Evolutionary conservation across 2,888 invertebrate genomes (phyloP).

Genomic region (Hemistola chrysoprasaria): DNA sequence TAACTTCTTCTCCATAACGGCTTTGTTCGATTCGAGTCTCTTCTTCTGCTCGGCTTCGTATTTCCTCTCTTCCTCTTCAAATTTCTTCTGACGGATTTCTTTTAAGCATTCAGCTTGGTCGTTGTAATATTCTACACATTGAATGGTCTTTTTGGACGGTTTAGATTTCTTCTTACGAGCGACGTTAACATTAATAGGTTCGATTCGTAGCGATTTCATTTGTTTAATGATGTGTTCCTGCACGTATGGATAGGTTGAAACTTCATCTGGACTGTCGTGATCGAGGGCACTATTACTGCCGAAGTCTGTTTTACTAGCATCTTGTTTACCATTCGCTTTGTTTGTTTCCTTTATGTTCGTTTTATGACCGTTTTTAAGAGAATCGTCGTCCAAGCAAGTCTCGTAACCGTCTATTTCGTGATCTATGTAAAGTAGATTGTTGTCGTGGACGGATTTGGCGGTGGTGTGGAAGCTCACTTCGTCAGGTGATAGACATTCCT

Average conservation of each 20-base stretch:
- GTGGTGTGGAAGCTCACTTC: constrained; percentile 46
- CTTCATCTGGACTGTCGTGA: constrained; percentile 50
- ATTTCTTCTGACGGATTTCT: constrained; percentile 65
- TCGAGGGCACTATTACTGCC: constrained; percentile 63
- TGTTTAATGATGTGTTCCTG: constrained; percentile 77
- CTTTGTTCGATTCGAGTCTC: constrained; percentile 54
- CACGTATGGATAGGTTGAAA: constrained; percentile 61
- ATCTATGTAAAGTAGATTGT: constrained; percentile 69
- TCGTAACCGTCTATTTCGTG: constrained; percentile 83
- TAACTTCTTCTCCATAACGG: constrained; percentile 56
- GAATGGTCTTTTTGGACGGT: constrained; percentile 60
- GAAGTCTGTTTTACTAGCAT: constrained; percentile 59
- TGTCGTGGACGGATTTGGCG: constrained; percentile 66
- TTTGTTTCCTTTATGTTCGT: constrained; percentile 60
- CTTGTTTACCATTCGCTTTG: constrained; percentile 53
- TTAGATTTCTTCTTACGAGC: constrained; percentile 55
- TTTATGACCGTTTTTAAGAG: constrained; percentile 67
- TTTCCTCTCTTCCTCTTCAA: constrained; percentile 63
- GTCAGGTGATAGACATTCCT: constrained; percentile 65
- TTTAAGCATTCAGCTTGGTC: constrained; percentile 84
- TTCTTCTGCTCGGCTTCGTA: constrained; percentile 66
- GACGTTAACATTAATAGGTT: constrained; percentile 68
- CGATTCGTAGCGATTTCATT: constrained; percentile 74
- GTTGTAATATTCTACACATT: constrained; percentile 83
- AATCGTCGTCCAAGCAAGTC: constrained; percentile 84